These are phyloP conservation scores for Leptatherina wallacei DNA, from an alignment of 2,797 vertebrate genomes.

Conservation along the genomic window DNA sequence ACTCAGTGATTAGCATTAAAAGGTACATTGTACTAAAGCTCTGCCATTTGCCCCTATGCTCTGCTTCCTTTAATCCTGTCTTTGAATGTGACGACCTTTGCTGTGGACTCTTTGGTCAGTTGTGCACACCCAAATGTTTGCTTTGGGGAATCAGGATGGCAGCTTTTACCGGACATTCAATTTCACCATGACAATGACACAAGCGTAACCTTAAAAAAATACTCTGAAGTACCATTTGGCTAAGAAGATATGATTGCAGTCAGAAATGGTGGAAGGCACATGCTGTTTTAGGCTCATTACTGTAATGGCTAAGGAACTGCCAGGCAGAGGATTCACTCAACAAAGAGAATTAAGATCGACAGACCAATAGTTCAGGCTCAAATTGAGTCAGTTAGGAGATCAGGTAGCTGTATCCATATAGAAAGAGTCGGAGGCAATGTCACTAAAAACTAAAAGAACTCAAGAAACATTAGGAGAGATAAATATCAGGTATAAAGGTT, in stretches of 20 bases:
- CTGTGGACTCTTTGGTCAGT: constrained; percentile 59
- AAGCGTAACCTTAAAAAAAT: constrained; percentile 23
- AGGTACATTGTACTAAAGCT: constrained; percentile 71
- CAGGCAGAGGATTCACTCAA: background rate
- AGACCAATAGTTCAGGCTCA: background rate
- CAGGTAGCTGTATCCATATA: background rate
- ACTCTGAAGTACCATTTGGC: constrained; percentile 24
- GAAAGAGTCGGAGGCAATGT: background rate
- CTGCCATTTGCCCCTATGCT: constrained; percentile 50
- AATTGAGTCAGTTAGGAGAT: background rate
- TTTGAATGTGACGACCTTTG: constrained; percentile 62
- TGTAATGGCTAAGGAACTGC: background rate
- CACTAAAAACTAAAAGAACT: background rate
- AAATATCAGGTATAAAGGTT: background rate
- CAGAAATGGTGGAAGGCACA: constrained; percentile 7
- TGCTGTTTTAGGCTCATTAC: constrained; percentile 19
- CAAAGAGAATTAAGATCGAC: background rate
- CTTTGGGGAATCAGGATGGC: constrained; percentile 44
- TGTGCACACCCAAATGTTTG: constrained; percentile 56
- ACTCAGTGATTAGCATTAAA: constrained; percentile 80
- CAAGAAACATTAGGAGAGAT: background rate
- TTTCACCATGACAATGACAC: constrained; percentile 34
- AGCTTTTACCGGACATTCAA: constrained; percentile 39
- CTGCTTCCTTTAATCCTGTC: constrained; percentile 59
- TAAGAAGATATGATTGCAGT: background rate